phyloP scores from a whole-genome alignment of 1,140 invertebrate genomes.

The Drusus annulatus region DNA sequence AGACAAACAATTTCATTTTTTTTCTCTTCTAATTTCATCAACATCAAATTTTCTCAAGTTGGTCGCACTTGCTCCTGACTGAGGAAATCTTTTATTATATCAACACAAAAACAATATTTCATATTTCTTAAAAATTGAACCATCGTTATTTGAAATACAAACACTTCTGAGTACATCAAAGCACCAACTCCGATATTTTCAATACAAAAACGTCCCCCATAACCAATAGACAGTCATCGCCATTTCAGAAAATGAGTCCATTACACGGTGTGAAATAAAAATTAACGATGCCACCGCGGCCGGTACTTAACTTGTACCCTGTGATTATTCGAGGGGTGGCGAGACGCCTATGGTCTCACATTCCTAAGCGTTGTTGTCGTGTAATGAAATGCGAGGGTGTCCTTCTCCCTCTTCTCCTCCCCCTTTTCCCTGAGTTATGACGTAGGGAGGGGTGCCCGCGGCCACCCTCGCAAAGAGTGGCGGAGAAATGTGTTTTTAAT shows the following conservation, averaged over 20 bases:
- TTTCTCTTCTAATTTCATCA: too few species aligned
- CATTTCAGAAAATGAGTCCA: slow-evolving; percentile 26
- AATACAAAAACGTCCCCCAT: not conserved
- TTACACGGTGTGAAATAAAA: slow-evolving; percentile 50
- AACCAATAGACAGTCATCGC: not conserved
- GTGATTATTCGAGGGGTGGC: not conserved
- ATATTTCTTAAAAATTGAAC: too few species aligned
- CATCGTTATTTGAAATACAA: too few species aligned
- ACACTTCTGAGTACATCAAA: too few species aligned
- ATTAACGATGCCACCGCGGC: slow-evolving; percentile 51
- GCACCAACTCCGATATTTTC: not conserved
- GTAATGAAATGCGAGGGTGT: slow-evolving; percentile 57
- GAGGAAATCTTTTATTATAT: too few species aligned
- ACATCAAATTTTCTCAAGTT: too few species aligned
- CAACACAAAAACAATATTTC: too few species aligned
- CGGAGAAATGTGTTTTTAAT: slow-evolving; percentile 59
- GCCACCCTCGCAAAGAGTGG: slow-evolving; percentile 16
- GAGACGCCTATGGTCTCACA: slow-evolving; percentile 43
- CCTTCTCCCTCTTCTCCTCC: slow-evolving; percentile 44
- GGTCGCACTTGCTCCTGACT: too few species aligned
- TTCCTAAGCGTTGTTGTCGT: slow-evolving; percentile 59
- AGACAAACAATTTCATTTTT: too few species aligned
- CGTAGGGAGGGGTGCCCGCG: slow-evolving; percentile 42
- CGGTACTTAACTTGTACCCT: slow-evolving; percentile 32
- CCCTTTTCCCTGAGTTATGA: slow-evolving; percentile 55